Base-by-base conservation (phyloP, 2,888 invertebrate genomes). In the Caenorhabditis imperialis region DNA sequence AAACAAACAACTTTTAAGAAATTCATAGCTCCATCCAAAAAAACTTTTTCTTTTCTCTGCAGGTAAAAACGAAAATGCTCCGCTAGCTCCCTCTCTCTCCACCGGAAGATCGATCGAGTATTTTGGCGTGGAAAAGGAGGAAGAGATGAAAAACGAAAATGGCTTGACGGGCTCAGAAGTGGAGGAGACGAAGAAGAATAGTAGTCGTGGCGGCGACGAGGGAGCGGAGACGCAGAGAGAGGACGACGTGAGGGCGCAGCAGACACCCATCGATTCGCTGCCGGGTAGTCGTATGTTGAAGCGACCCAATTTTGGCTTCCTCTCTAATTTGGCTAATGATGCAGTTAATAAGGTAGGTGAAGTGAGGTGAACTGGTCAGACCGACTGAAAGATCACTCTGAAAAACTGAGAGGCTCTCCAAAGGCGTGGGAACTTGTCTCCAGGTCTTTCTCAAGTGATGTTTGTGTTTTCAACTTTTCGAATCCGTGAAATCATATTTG, bases 281-380 rank as follows among this genome's bases (percentile, higher is more conserved):
- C 51, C 53, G 71, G 70, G 65, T 50, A 67, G 72, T 69, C 67
- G 70, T 70, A 70, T 75, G 75, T 54, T 69, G 62, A 69, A 75
- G 62, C 69, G 63, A 58, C 70, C 69, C 58, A 69, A 75, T 63
- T 81, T 82, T 51, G 79, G 79, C 70, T 86, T 86, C 77, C 78
- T 86, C 48, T 78, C 81, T 50, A 86, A 87, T 75, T 79, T 86
- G 38, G 86, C 85, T 45, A 76, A 77, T 48, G 83, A 77, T 61
- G 84, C 85, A 2, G 67, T 86, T 60, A 81, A 83, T 58, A 81
- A 81, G 77, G 81, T 82, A 27, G 50, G 65, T 60, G 3, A 18
- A 12, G 44, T n/a, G n/a, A n/a, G n/a, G n/a, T n/a, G n/a, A n/a
- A n/a, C n/a, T n/a, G n/a, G n/a, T n/a, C n/a, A n/a, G n/a, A n/a